A percentile compares a stretch with the other conserved stretches of the same genome.
These are phyloP conservation scores for Resseliella maxima DNA, from an alignment of 2,888 invertebrate species.

Conservation along the genomic window DNA sequence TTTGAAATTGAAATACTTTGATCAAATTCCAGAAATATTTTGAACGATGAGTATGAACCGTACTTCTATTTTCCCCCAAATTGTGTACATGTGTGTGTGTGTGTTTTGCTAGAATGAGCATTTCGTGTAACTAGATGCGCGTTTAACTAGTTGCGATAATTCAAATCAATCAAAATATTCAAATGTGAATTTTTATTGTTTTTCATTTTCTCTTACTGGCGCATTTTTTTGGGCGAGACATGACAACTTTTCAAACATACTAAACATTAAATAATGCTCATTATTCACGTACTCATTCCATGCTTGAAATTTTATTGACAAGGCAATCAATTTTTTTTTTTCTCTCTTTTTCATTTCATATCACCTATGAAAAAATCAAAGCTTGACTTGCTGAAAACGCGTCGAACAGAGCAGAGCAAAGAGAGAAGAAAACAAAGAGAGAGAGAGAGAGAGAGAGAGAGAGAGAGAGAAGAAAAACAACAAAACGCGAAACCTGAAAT, in stretches of 20 bases:
- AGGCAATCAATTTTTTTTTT: constrained; percentile 5
- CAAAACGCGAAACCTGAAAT: background rate
- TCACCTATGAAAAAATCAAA: background rate
- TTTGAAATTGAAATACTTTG: background rate
- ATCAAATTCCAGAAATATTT: background rate
- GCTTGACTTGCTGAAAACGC: no score
- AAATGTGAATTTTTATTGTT: background rate
- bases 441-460: background rate
- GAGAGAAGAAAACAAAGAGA: background rate
- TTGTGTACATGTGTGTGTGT: no score
- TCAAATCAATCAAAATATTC: constrained; percentile 35
- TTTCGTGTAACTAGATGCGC: background rate
- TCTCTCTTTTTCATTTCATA: background rate
- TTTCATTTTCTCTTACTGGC: background rate
- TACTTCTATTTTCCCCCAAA: background rate
- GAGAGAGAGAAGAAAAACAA: background rate
- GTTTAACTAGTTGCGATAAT: background rate
- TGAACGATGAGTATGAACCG: background rate
- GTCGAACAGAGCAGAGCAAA: no score
- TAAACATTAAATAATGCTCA: background rate
- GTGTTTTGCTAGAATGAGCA: background rate
- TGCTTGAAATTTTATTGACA: constrained; percentile 3
- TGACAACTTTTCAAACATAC: background rate
- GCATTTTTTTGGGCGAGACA: background rate
- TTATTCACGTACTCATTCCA: background rate